A percentile compares a stretch with the other conserved stretches of the same genome.
Evolutionary conservation across 1,140 invertebrate species (phyloP).

Genomic region (Trichonephila clavata): DNA sequence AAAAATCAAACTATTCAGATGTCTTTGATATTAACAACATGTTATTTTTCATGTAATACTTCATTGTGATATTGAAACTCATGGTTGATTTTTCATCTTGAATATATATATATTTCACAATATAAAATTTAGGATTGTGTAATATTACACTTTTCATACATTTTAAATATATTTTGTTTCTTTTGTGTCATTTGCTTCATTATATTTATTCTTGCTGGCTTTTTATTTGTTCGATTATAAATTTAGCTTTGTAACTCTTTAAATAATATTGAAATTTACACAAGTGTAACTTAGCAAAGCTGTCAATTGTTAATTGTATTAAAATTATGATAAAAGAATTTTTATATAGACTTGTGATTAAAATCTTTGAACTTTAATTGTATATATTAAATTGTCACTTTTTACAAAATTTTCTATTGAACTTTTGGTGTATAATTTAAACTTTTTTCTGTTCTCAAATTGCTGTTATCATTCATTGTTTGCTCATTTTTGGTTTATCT

Average conservation of each 20-base stretch:
- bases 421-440: neutral
- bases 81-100: neutral
- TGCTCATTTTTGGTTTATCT: neutral
- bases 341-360: too few species aligned
- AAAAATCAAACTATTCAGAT: too few species aligned
- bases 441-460: neutral
- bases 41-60: neutral
- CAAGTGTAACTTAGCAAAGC: conserved; percentile 34
- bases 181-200: neutral
- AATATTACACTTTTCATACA: too few species aligned
- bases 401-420: neutral
- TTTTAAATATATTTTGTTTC: too few species aligned
- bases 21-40: too few species aligned
- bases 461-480: neutral
- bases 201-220: conserved; percentile 12
- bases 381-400: neutral
- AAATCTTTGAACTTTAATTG: too few species aligned
- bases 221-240: neutral
- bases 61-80: neutral
- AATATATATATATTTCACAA: neutral
- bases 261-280: neutral
- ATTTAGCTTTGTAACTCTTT: neutral
- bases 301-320: neutral
- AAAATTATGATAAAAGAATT: neutral
- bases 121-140: too few species aligned